phyloP scores from a whole-genome alignment of 2,113 vertebrate genomes.

The Pycnonotus jocosus region DNA sequence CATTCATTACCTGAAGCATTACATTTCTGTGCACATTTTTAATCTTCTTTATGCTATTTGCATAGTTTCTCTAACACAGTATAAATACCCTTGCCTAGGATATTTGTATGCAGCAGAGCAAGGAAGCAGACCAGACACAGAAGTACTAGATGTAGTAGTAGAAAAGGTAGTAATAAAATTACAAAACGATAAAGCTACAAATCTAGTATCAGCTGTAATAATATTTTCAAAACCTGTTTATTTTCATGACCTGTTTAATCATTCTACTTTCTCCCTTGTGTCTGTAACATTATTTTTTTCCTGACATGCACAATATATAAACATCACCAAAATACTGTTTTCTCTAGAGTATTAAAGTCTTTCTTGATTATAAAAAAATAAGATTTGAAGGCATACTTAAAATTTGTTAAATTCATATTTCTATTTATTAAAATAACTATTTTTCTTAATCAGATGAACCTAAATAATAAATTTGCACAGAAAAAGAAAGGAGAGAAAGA shows the following conservation, averaged over 20 bases:
- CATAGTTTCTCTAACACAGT: background rate
- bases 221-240: background rate
- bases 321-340: background rate
- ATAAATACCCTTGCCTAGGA: background rate
- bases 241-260: background rate
- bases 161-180: background rate
- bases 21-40: background rate
- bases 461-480: background rate
- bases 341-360: background rate
- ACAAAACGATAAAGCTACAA: background rate
- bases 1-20: background rate
- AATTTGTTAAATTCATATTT: background rate
- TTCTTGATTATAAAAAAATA: background rate
- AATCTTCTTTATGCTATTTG: background rate
- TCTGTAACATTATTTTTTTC: background rate
- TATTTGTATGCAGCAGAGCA: background rate
- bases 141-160: background rate
- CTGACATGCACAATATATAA: background rate
- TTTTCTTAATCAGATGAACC: background rate
- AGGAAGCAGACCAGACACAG: background rate
- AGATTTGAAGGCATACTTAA: background rate
- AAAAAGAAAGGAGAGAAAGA: background rate
- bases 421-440: background rate
- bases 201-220: background rate
- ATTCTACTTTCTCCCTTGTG: background rate